Evolutionary conservation across 2,888 invertebrate genomes (phyloP), one percentile per base, ranked within the genome.

Genomic region (Lampropteryx suffumata): DNA sequence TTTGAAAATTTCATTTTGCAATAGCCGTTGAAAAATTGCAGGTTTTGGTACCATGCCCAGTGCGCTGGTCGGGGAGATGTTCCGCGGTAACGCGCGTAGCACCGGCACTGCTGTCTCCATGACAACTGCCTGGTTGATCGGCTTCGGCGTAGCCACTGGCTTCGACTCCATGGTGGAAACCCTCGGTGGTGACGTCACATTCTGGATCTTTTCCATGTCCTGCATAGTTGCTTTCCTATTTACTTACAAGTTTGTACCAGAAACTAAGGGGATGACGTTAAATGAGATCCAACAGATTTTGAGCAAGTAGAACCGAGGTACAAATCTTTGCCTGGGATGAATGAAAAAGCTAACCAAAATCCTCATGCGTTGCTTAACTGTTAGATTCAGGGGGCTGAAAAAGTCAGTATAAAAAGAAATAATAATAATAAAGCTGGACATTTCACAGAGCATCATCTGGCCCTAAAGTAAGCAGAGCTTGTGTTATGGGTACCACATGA

Each of bases 1-100:
- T n/a, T n/a, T n/a, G n/a, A n/a, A n/a, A n/a, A n/a, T n/a, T n/a
- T n/a, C n/a, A n/a, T n/a, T n/a, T n/a, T n/a, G n/a, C n/a, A n/a
- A n/a, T n/a, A n/a, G n/a, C n/a, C n/a, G n/a, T n/a, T n/a, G n/a
- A n/a, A n/a, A n/a, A n/a, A n/a, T 10, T 49, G n/a, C 55, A 77
- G 77, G 76, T 47, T 74, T 77, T 43, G 76, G 73, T 0, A 69
- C 70, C 0, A 76, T 77, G 65, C 77, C 77, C 1, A 67, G 61
- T 13, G 68, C 74, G 0, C 44, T 76, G 7, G 66, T 72, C 0
- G 76, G 74, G 0, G 77, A 77, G 49, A 73, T 77, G 76, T 77
- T 76, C 53, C 50, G 53, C 2, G 71, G 69, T 0, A 76, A 72
- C 36, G 73, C 71, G 0, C 60, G 77, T 0, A 73, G 73, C 35